Conservation (phyloP, 2,888 invertebrate genomes). For the Cryptus viduatorius region DNA sequence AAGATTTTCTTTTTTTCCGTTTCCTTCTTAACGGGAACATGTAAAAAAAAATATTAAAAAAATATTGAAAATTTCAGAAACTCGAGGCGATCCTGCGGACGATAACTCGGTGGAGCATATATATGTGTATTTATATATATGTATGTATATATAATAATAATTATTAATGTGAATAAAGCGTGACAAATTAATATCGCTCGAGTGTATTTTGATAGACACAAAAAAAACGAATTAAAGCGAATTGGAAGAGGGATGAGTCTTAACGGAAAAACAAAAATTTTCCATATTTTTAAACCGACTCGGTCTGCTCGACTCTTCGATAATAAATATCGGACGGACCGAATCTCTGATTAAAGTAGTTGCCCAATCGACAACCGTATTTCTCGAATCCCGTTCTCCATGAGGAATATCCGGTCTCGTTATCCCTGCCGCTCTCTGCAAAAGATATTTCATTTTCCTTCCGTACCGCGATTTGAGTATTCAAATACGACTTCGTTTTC, state of each 20-base stretch:
- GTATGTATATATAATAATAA: slow-evolving; percentile 12
- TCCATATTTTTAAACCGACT: slow-evolving; percentile 58
- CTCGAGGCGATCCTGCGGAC: slow-evolving; percentile 15
- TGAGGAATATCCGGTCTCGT: slow-evolving; percentile 64
- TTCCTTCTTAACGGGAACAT: slow-evolving; percentile 24
- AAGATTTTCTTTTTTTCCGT: slow-evolving; percentile 25
- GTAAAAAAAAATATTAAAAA: slow-evolving; percentile 19
- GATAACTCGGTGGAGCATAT: slow-evolving; percentile 6
- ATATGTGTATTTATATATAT: slow-evolving; percentile 17
- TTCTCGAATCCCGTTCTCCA: slow-evolving; percentile 71
- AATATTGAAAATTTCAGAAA: slow-evolving; percentile 17
- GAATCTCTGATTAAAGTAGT: slow-evolving; percentile 74
- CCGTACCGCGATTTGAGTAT: slow-evolving; percentile 23
- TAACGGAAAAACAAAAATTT: slow-evolving; percentile 10
- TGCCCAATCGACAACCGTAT: slow-evolving; percentile 73
- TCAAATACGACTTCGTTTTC: slow-evolving; percentile 5
- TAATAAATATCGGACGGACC: slow-evolving; percentile 68
- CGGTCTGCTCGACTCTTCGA: slow-evolving; percentile 67
- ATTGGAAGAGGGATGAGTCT: not conserved
- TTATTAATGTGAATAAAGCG: slow-evolving; percentile 31
- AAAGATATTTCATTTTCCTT: slow-evolving; percentile 65
- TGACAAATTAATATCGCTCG: slow-evolving; percentile 19
- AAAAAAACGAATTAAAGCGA: slow-evolving; percentile 4
- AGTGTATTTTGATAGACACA: not conserved
- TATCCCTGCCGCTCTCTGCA: slow-evolving; percentile 67